Evolutionary conservation across 2,113 vertebrate genomes (phyloP), one percentile per base, ranked within the genome.

Genomic region (Ictalurus punctatus): DNA sequence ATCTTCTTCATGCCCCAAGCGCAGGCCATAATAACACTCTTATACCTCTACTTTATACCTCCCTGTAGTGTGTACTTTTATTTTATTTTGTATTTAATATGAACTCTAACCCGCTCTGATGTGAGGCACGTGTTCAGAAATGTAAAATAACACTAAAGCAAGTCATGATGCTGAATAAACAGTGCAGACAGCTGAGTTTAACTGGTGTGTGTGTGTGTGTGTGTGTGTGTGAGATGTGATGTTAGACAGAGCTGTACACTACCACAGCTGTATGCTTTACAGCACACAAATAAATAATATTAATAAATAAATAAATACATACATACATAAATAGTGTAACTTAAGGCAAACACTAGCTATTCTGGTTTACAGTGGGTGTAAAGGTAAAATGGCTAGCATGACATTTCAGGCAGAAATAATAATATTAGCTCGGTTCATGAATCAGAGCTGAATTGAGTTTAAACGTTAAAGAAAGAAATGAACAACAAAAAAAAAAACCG

Each of bases 21-120:
- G 78, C 74, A 80, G 84, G 90, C 92, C 92, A 93, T 93, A 88
- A 86, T 91, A 83, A 65, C 89, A 10, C 19, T 44, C 3, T 67
- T 30, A n/a, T n/a, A 30, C 48, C 17, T 16, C 30, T 69, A 1
- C 19, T 54, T 37, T 58, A 21, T 4, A 19, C 21, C 52, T 44
- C 25, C 13, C 19, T 40, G 3, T 0, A 10, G 48, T 48, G 48
- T 48, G 8, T 9, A 9, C 8, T 48, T 48, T 48, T 6, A 10
- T 37, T n/a, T 23, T 10, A 25, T 13, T 2, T 5, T 19, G 1
- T 27, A 54, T 7, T 23, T 21, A 6, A 44, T 61, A 37, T 44
- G 23, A 59, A 34, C 30, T 59, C 30, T 63, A 12, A 59, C 5
- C 19, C 16, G 13, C 1, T 23, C 1, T 37, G 79, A 21, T 58